These are phyloP conservation scores for Lanius collurio DNA, from an alignment of 2,113 vertebrate genomes.

Conservation along the genomic window DNA sequence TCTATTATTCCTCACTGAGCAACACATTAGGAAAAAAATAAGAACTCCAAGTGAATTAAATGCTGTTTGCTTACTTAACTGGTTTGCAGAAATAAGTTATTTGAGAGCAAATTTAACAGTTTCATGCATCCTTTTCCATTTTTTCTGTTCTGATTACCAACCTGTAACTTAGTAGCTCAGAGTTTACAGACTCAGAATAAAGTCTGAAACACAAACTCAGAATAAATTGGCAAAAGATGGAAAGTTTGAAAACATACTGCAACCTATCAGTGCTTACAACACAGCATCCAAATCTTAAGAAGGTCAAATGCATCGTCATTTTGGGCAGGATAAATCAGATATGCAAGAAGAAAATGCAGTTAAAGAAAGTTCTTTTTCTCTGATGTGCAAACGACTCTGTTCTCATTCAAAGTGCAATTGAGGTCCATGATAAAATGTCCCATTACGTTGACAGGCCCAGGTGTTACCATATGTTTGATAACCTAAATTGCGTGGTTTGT, in stretches of 20 bases:
- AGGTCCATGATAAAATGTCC: background rate
- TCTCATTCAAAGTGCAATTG: background rate
- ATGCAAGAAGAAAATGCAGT: background rate
- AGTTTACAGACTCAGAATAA: background rate
- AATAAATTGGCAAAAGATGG: background rate
- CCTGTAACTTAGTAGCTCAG: background rate
- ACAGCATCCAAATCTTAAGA: background rate
- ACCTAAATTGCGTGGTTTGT: background rate
- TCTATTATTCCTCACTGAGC: background rate
- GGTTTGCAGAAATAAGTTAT: background rate
- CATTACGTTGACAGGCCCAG: fast-evolving
- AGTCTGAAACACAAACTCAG: background rate
- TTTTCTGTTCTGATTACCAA: background rate
- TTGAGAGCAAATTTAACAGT: background rate
- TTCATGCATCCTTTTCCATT: background rate
- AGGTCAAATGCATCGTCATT: background rate
- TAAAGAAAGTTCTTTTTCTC: background rate
- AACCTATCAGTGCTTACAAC: background rate
- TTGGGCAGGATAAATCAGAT: background rate
- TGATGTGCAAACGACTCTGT: background rate
- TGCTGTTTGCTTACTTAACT: background rate
- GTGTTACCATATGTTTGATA: background rate
- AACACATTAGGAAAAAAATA: background rate
- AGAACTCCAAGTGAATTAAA: background rate
- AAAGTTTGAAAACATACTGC: background rate